Base-by-base conservation (phyloP, 2,113 vertebrate species). In the Syngnathoides biaculeatus region DNA sequence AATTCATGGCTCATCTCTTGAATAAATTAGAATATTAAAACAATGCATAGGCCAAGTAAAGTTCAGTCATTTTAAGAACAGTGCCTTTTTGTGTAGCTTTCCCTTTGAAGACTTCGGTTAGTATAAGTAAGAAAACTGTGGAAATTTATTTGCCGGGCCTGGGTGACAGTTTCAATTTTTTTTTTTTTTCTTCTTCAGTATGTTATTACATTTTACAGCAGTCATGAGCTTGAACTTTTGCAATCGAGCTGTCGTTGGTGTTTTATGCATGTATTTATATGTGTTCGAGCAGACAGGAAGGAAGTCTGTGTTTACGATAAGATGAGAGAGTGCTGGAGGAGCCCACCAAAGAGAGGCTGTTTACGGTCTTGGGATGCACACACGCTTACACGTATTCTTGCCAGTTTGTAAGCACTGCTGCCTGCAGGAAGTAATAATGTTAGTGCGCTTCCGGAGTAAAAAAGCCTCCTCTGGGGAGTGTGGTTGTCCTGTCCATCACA, bases 401-500 rank as follows among this genome's bases (percentile, higher is more conserved):
- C 72, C 68, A 82, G 81, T 89, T 86, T 81, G 81, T 79, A 56
- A 85, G 80, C 79, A 68, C 65, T 71, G 73, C 75, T 76, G 79
- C 78, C 85, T 75, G 68, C 77, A 85, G 82, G 80, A 86, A 91
- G 84, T 65, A 86, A 80, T 90, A 80, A 85, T 89, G 79, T 74
- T 84, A 70, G 84, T 77, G n/a, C 81, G 80, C 79, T 90, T 82
- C 78, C 85, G 80, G 78, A 74, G 66, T 84, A 79, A 76, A 79
- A 82, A 78, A 76, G 73, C 68, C 47, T 77, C 84, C 82, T 86
- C 84, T 40, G 65, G 68, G 69, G 83, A 80, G 22, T 1, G 78
- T 68, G 66, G 67, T 82, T 56, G 78, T 82, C 78, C 73, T 85
- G 77, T 84, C 77, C 86, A 72, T 83, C 75, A 83, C 75, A 84